Percentiles rank a stretch among this genome's conserved stretches.
These are phyloP conservation scores for Cataglyphis livida DNA, from an alignment of 2,888 invertebrate species.

Conservation along the genomic window DNA sequence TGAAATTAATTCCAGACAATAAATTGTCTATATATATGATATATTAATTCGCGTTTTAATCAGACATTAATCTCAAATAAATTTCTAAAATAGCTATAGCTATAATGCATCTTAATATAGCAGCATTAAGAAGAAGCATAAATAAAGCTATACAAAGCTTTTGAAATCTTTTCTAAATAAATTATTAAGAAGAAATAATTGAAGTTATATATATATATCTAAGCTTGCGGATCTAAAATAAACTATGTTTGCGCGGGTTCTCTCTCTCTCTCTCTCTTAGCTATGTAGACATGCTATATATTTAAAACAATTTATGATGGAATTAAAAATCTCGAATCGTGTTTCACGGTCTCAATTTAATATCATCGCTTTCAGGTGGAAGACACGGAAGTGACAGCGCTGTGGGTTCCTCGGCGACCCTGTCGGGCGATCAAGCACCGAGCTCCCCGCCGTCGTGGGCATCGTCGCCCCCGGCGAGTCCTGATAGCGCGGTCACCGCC, in stretches of 20 bases:
- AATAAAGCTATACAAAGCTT: not conserved
- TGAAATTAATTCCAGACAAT: not conserved
- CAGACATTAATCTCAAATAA: not conserved
- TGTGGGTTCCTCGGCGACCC: constrained; percentile 88
- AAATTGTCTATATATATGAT: not conserved
- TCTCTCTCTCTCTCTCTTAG: not conserved
- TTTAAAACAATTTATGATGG: not conserved
- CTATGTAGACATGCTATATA: not conserved
- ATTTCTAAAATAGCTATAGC: not conserved
- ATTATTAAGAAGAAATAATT: not conserved
- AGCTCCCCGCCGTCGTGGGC: constrained; percentile 88
- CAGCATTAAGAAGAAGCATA: not conserved
- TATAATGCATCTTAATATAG: not conserved
- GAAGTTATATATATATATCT: not conserved
- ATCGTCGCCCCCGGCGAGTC: constrained; percentile 88
- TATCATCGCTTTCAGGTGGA: constrained; percentile 82
- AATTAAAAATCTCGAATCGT: not conserved
- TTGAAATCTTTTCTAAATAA: not conserved
- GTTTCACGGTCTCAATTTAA: not conserved
- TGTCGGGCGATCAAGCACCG: constrained; percentile 87
- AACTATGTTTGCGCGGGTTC: not conserved
- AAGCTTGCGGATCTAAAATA: not conserved
- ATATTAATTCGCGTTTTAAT: not conserved
- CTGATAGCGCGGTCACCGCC: constrained; percentile 87
- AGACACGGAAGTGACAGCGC: constrained; percentile 88